A percentile compares a stretch with the other conserved stretches of the same genome.
These are phyloP conservation scores for Phataginus tetradactyla DNA, from an alignment of 2,797 vertebrate species.

Conservation along the genomic window DNA sequence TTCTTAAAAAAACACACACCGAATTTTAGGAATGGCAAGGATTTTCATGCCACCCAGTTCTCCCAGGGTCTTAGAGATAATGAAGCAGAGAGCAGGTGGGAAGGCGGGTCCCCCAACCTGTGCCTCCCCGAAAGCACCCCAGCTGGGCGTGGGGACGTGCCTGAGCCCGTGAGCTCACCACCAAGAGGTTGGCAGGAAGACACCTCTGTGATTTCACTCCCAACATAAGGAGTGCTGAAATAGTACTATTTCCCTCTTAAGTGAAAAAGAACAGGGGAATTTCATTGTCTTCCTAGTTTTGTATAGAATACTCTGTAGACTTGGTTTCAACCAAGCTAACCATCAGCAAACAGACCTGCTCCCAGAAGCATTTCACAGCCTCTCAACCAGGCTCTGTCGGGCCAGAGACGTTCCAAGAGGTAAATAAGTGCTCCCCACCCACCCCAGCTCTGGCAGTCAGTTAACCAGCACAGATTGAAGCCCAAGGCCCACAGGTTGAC, in stretches of 20 bases:
- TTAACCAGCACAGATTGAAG: fast-evolving
- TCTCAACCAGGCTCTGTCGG: fast-evolving
- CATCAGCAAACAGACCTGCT: not conserved
- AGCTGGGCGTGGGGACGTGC: not conserved
- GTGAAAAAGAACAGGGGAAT: not conserved
- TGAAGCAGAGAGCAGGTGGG: not conserved
- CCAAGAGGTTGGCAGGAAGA: too few species aligned
- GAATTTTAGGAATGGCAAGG: not conserved
- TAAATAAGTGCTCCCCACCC: not conserved
- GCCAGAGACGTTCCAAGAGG: not conserved
- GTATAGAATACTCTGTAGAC: not conserved
- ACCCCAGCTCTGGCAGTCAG: not conserved
- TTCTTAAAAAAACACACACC: not conserved
- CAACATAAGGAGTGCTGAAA: not conserved
- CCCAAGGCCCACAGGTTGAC: not conserved
- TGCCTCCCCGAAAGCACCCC: not conserved
- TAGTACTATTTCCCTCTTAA: not conserved
- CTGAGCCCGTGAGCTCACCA: too few species aligned
- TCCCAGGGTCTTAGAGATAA: too few species aligned
- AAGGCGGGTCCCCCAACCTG: not conserved
- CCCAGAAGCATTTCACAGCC: fast-evolving
- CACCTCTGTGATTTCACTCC: not conserved
- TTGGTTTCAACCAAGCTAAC: not conserved
- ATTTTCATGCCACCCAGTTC: not conserved
- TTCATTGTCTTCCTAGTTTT: not conserved